Evolutionary conservation across 2,888 invertebrate genomes (phyloP).

Genomic region (Calliphora vomitoria): DNA sequence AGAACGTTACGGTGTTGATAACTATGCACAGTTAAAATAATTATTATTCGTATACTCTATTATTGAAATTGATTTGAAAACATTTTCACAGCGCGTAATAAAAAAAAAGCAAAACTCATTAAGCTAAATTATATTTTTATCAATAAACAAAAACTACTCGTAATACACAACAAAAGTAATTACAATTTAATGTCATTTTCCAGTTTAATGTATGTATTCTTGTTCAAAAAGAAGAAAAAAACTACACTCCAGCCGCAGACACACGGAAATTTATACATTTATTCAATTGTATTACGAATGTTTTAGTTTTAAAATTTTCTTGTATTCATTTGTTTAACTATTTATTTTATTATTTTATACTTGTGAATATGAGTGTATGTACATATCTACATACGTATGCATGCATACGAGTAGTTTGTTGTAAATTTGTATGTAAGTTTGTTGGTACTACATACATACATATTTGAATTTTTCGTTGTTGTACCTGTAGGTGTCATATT

Average conservation of each 20-base stretch:
- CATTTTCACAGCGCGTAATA: constrained; percentile 5
- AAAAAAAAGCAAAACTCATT: constrained; percentile 63
- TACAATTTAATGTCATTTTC: constrained; percentile 71
- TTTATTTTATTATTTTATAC: constrained; percentile 5
- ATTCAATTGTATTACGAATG: background rate
- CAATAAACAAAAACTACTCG: constrained; percentile 45
- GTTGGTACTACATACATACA: background rate
- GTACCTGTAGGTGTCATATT: constrained; percentile 20
- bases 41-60: background rate
- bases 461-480: background rate
- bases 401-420: constrained; percentile 4
- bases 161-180: constrained; percentile 64
- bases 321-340: too few species aligned
- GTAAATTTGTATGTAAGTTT: background rate
- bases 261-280: constrained; percentile 12
- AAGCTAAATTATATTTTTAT: constrained; percentile 62
- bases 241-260: constrained; percentile 5
- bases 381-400: too few species aligned
- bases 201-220: constrained; percentile 42
- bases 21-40: constrained; percentile 12
- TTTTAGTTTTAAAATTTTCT: background rate
- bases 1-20: background rate
- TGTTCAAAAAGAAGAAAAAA: background rate
- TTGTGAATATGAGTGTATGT: background rate
- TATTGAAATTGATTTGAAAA: constrained; percentile 4